Percentiles rank a stretch among this genome's conserved stretches.
Evolutionary conservation across 2,797 vertebrate species (phyloP).

Genomic region (Cossypha dichroa): DNA sequence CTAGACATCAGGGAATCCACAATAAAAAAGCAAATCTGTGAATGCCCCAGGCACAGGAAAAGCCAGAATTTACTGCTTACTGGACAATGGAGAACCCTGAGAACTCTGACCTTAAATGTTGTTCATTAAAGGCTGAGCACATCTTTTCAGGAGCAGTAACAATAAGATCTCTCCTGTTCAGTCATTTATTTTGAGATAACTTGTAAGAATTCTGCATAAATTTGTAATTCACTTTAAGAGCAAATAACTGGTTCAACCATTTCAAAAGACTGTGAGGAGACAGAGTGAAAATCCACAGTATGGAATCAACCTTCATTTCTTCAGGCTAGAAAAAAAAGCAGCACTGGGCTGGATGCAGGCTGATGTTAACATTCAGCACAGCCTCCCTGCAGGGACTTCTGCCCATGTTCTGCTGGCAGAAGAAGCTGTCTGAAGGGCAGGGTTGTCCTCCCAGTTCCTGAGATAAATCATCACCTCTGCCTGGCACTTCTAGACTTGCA

Average conservation of each 20-base stretch:
- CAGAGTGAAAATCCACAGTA: not conserved
- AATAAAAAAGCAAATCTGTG: not conserved
- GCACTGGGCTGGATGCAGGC: not conserved
- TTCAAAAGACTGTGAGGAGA: not conserved
- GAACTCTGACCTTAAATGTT: constrained; percentile 8
- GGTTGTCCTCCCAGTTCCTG: not conserved
- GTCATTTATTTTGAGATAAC: not conserved
- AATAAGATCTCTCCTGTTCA: not conserved
- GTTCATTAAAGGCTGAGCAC: not conserved
- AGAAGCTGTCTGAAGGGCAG: not conserved
- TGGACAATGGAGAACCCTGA: not conserved
- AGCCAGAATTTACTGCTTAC: constrained; percentile 20
- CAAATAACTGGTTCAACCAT: not conserved
- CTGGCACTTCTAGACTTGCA: not conserved
- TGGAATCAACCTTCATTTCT: not conserved
- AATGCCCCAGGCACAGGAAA: constrained; percentile 10
- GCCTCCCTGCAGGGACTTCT: not conserved
- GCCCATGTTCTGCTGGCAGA: not conserved
- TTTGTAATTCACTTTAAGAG: not conserved
- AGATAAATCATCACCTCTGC: not conserved
- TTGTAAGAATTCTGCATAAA: not conserved
- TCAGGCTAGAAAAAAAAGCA: not conserved
- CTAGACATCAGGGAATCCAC: constrained; percentile 36
- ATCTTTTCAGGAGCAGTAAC: not conserved
- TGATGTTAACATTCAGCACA: not conserved